Base-by-base conservation (phyloP, 2,888 invertebrate genomes). In the Adela reaumurella region DNA sequence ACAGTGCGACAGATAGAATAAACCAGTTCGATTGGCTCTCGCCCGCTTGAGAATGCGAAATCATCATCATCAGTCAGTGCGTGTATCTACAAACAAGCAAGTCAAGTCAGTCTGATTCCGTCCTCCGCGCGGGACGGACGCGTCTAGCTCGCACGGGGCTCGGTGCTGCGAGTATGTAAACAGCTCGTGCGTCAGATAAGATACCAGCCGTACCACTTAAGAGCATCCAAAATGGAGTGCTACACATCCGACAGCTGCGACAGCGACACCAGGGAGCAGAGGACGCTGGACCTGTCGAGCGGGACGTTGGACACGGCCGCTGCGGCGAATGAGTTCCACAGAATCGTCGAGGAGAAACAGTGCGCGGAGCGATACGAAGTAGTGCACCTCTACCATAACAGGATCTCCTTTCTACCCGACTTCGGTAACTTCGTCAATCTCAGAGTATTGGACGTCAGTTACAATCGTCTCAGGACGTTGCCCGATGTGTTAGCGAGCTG, bases 201-300 rank as follows among this genome's bases (percentile, higher is more conserved):
- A 24, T 24, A 24, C 24, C 4, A 4, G 24, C 8, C 24, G 24
- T 24, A 4, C 24, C 8, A 24, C n/a, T n/a, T n/a, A n/a, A n/a
- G n/a, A n/a, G n/a, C 24, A 24, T 24, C 24, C 24, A 4, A 24
- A 8, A 90, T 90, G 90, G 90, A 90, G 71, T 85, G 82, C 61
- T 92, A 91, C 65, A 90, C 92, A 48, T 92, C 92, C 29, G 92
- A 92, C 63, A 91, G 90, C 61, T 87, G 89, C 67, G 90, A 90
- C 60, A 89, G 89, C 64, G 92, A 92, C 63, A 82, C 83, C 57
- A 81, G 84, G 53, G 83, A 83, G 56, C 82, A 81, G 58, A 89
- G 87, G 70, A 87, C 89, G 20, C 71, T 93, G 51, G 89, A 93
- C 67, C 62, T 79, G 55, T 74, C 79, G 49, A 69, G 59, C 56